These are phyloP conservation scores for Octopus sinensis DNA, from an alignment of 1,140 invertebrate species.

Conservation along the genomic window DNA sequence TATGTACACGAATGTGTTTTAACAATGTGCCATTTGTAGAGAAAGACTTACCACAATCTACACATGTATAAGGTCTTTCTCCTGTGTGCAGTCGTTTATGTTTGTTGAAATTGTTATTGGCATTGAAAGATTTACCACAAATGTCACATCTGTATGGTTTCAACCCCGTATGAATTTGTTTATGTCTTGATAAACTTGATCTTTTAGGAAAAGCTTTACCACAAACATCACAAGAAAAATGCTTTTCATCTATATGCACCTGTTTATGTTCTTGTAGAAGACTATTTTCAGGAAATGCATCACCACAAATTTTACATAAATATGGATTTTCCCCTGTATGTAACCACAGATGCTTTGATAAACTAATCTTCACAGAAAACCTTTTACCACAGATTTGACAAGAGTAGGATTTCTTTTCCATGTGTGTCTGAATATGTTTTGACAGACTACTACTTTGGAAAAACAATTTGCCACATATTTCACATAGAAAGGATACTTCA, in stretches of 20 bases:
- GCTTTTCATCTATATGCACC: too few species aligned
- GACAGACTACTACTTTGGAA: conserved; percentile 52
- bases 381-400: conserved; percentile 57
- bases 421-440: conserved; percentile 16
- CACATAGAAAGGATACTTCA: conserved; percentile 52
- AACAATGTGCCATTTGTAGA: conserved; percentile 77
- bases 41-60: conserved; percentile 42
- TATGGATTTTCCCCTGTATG: conserved; percentile 49
- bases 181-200: too few species aligned
- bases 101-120: background rate
- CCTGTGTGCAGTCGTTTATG: conserved; percentile 31
- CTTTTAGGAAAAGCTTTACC: too few species aligned
- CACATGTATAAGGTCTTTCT: conserved; percentile 37
- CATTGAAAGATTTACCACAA: conserved; percentile 16
- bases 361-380: conserved; percentile 14
- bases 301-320: conserved; percentile 53
- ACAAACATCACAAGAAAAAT: too few species aligned
- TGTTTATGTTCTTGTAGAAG: too few species aligned
- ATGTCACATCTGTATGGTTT: conserved; percentile 21
- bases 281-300: conserved; percentile 10
- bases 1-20: conserved; percentile 87
- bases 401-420: conserved; percentile 65
- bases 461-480: conserved; percentile 26
- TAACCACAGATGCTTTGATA: conserved; percentile 24
- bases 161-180: conserved; percentile 13